Base-by-base conservation (phyloP, 2,888 invertebrate genomes). In the Pollenia amentaria region DNA sequence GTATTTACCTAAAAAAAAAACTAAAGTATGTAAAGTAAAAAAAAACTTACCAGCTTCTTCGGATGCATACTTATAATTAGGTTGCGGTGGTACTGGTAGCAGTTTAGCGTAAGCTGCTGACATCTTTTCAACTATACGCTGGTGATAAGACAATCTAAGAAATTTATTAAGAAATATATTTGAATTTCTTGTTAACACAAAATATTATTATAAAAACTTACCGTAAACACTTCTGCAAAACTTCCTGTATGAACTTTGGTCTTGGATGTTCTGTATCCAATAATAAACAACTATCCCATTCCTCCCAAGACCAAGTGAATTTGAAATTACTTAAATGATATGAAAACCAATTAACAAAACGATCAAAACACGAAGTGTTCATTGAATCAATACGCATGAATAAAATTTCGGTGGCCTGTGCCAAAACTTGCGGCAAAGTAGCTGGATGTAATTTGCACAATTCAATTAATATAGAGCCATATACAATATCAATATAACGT, bases 301-400 rank as follows among this genome's bases (percentile, higher is more conserved):
- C 98, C 89, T 98, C 98, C 99, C 99, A 99, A 2, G 98, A 98
- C 99, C 99, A 99, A 76, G 98, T 96, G 93, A 98, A 99, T 93
- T 99, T 99, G 93, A 99, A 99, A 94, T 99, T 99, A 93, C 99
- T 99, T 93, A 99, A 95, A 94, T 99, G 99, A 93, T 99, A 99
- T 0, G 98, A 96, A 93, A 99, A 99, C 99, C 99, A 99, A 93
- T 96, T 96, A 38, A 97, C 97, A 93, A 99, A 98, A 90, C 99
- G 96, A 94, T 99, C 99, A 93, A 99, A 97, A 92, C 99, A 98
- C 2, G 98, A 96, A 0, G 98, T 97, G 92, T 99, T 99, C 99
- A 99, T 99, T 0, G 97, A 96, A 92, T 99, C 99, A 91, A 99
- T 97, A 88, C 99, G 95, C 94, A 98, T 96, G 91, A 98, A 99